phyloP scores from a whole-genome alignment of 23 tunicate species.

The Phallusia fumigata region DNA sequence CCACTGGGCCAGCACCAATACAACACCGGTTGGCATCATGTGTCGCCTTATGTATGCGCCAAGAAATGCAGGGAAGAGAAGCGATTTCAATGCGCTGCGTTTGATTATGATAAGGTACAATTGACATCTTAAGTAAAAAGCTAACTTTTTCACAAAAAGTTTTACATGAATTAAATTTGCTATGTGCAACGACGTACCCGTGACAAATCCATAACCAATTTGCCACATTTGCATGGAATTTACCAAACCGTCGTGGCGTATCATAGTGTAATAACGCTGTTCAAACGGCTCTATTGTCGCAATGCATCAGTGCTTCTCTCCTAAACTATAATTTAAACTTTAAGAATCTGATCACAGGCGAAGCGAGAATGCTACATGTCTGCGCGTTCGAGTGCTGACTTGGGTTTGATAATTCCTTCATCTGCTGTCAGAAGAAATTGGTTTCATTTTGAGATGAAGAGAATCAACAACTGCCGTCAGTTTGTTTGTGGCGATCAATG shows the following conservation, averaged over 20 bases:
- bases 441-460: constrained; percentile 44
- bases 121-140: too few relatives aligned
- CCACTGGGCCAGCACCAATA: constrained; percentile 12
- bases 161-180: too few relatives aligned
- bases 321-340: too few relatives aligned
- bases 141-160: too few relatives aligned
- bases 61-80: constrained; percentile 74
- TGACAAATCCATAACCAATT: too few relatives aligned
- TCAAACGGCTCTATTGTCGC: too few relatives aligned
- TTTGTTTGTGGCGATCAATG: constrained; percentile 47
- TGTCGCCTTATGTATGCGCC: constrained; percentile 70
- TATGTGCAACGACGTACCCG: too few relatives aligned
- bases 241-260: too few relatives aligned
- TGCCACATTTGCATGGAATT: too few relatives aligned
- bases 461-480: constrained; percentile 25
- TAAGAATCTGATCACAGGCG: not conserved
- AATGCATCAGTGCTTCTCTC: too few relatives aligned
- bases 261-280: too few relatives aligned
- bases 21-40: constrained; percentile 56
- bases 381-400: not conserved
- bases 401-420: constrained; percentile 6
- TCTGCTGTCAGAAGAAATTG: constrained; percentile 6
- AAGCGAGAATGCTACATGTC: constrained; percentile 36
- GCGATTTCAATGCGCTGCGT: constrained; percentile 51
- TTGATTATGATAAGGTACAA: constrained; percentile 80